Evolutionary conservation across 2,113 vertebrate genomes (phyloP).

Genomic region (Periophthalmus modestus): DNA sequence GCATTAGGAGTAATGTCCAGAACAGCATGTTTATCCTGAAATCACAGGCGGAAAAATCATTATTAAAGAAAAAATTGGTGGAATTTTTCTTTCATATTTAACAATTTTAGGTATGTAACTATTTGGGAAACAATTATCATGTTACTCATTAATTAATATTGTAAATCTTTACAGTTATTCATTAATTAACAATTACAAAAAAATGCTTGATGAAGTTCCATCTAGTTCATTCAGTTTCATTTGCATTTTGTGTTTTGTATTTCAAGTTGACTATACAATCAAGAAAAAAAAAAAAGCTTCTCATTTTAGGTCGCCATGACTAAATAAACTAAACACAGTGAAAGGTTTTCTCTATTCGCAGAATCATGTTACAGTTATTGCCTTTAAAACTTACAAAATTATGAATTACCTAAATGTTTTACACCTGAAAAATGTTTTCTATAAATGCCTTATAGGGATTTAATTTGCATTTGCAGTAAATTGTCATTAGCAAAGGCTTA

Average conservation of each 20-base stretch:
- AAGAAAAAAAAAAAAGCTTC: background rate
- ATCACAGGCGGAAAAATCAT: constrained; percentile 3
- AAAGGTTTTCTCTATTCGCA: no score
- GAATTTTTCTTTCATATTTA: background rate
- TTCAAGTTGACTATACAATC: background rate
- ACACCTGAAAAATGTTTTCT: no score
- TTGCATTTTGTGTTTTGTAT: background rate
- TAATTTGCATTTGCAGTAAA: no score
- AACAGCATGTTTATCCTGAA: constrained; percentile 95
- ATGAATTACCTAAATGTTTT: no score
- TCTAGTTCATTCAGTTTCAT: background rate
- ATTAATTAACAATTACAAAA: background rate
- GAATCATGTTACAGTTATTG: background rate
- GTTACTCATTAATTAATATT: no score
- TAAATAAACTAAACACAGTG: no score
- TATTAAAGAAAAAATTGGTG: no score
- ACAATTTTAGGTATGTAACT: background rate
- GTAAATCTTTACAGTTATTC: no score
- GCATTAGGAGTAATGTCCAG: constrained; percentile 99
- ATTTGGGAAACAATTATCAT: background rate
- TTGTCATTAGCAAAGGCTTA: background rate
- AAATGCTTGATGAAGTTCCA: background rate
- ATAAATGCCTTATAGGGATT: no score
- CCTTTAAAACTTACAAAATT: background rate
- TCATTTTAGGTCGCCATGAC: background rate